phyloP scores from a whole-genome alignment of 2,797 vertebrate species.

The Cirrhinus mrigala region DNA sequence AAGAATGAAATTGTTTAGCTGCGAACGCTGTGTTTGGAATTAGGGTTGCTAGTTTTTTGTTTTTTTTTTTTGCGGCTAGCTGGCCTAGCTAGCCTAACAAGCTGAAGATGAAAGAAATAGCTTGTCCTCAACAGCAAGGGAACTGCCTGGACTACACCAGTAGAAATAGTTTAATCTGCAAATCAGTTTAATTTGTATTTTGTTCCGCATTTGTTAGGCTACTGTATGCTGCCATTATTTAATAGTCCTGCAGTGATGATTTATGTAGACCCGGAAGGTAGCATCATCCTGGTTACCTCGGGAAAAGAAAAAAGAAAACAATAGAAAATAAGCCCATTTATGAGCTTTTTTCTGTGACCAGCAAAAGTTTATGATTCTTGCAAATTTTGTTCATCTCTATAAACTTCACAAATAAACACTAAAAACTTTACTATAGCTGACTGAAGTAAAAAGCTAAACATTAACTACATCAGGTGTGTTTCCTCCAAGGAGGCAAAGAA shows the following conservation, averaged over 20 bases:
- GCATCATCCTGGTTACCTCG: background rate
- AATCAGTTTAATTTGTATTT: background rate
- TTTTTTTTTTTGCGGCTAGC: too few relatives aligned
- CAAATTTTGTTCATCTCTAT: background rate
- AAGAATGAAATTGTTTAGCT: background rate
- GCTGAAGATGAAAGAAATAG: background rate
- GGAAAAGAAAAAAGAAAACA: background rate
- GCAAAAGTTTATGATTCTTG: background rate
- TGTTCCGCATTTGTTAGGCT: background rate
- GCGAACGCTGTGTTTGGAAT: background rate
- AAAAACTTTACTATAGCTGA: too few relatives aligned
- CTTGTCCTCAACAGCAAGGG: background rate
- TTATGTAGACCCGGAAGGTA: background rate
- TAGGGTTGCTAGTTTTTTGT: background rate
- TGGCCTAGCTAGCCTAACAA: background rate
- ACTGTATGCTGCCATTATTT: background rate
- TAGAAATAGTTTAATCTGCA: background rate
- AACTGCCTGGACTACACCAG: background rate
- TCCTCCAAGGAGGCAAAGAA: too few relatives aligned
- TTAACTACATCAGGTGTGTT: too few relatives aligned
- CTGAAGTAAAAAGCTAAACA: too few relatives aligned
- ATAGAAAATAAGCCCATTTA: constrained; percentile 15
- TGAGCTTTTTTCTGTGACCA: background rate
- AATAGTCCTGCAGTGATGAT: background rate
- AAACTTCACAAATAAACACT: background rate